Conservation (phyloP, 2,797 vertebrate genomes). For the Danio tinwini region DNA sequence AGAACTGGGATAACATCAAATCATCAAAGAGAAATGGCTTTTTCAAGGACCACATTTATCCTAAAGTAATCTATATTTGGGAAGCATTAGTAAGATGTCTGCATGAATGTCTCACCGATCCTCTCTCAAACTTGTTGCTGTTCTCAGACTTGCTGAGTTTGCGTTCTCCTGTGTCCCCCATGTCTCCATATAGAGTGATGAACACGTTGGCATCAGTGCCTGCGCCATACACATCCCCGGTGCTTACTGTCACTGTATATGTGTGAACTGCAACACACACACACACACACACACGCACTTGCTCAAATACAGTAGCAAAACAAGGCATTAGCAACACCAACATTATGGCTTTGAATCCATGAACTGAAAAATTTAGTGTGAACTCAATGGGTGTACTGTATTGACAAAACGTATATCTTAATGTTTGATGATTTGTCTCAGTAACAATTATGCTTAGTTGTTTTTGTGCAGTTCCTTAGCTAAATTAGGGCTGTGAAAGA, state of each 20-base stretch:
- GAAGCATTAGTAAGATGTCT: background rate
- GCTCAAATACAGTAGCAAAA: background rate
- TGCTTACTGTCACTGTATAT: constrained; percentile 90
- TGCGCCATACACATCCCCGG: constrained; percentile 87
- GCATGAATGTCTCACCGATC: constrained; percentile 80
- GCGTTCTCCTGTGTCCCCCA: constrained; percentile 93
- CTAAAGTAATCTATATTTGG: background rate
- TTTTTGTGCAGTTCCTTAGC: no score
- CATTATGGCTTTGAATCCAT: background rate
- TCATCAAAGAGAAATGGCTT: background rate
- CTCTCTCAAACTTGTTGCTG: constrained; percentile 96
- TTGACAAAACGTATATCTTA: no score
- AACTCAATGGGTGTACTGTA: no score
- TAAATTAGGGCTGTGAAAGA: no score
- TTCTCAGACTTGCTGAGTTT: constrained; percentile 94
- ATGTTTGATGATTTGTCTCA: no score
- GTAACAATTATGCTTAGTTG: no score
- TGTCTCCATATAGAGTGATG: constrained; percentile 92
- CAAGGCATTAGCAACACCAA: background rate
- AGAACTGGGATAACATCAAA: background rate
- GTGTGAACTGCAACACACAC: constrained; percentile 82
- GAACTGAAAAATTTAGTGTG: background rate
- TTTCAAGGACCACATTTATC: no score
- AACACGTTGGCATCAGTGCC: constrained; percentile 96
- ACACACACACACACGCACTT: background rate